These are phyloP conservation scores for Asbolus verrucosus DNA, from an alignment of 1,140 invertebrate species.

Conservation along the genomic window DNA sequence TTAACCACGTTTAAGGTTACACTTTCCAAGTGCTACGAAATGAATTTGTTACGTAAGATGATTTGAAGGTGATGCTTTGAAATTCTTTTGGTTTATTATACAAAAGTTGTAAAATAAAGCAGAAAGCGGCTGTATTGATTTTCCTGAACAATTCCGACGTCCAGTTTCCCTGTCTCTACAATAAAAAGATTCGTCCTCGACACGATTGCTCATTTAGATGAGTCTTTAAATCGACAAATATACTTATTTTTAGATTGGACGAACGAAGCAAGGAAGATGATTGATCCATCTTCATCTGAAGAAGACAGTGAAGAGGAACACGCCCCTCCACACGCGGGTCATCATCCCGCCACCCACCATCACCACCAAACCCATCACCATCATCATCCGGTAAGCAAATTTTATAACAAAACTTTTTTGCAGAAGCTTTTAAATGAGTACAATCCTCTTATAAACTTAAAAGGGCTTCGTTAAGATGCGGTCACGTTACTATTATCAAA, in stretches of 20 bases:
- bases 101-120: conserved; percentile 20
- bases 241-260: conserved; percentile 52
- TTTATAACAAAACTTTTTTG: not conserved
- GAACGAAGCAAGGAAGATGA: conserved; percentile 71
- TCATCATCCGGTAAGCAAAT: conserved; percentile 53
- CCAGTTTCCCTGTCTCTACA: not conserved
- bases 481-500: not conserved
- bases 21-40: no score
- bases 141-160: conserved; percentile 1
- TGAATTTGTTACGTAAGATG: no score
- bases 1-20: no score
- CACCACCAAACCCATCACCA: conserved; percentile 56
- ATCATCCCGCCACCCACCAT: conserved; percentile 61
- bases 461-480: not conserved
- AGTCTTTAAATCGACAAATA: not conserved
- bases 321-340: conserved; percentile 67
- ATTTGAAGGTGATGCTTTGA: no score
- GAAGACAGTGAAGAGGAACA: conserved; percentile 89
- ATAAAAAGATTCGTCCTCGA: conserved; percentile 5
- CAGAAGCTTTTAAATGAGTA: not conserved
- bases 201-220: conserved; percentile 6
- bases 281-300: conserved; percentile 90
- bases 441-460: conserved; percentile 10
- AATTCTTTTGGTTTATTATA: not conserved
- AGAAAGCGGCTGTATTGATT: conserved; percentile 13